These are phyloP conservation scores for Tachina lurida DNA, from an alignment of 2,888 invertebrate species.

Conservation along the genomic window DNA sequence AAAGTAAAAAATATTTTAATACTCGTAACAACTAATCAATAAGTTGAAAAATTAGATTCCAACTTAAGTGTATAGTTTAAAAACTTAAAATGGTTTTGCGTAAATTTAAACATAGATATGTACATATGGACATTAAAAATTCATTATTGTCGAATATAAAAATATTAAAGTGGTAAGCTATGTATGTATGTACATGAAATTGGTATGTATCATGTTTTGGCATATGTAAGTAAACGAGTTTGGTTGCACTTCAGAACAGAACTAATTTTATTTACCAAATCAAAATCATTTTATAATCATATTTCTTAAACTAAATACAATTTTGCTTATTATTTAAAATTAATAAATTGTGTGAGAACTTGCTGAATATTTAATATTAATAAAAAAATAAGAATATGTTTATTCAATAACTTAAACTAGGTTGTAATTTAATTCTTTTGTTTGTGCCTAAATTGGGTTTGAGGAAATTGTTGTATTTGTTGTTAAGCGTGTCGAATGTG, in stretches of 20 bases:
- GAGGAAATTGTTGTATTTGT: background rate
- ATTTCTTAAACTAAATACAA: conserved; percentile 3
- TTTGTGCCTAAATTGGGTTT: conserved; percentile 4
- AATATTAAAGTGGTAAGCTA: no score
- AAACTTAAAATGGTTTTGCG: no score
- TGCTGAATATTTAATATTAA: conserved; percentile 4
- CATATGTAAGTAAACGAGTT: conserved; percentile 7
- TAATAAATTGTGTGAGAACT: background rate
- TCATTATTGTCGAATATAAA: no score
- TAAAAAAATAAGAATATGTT: conserved; percentile 2
- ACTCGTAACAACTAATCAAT: no score
- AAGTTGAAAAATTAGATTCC: no score
- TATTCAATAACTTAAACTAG: conserved; percentile 3
- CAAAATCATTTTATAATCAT: background rate
- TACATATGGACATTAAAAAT: no score
- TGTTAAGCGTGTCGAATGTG: conserved; percentile 17
- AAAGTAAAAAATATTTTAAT: no score
- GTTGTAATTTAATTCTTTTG: conserved; percentile 11
- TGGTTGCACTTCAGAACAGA: conserved; percentile 21
- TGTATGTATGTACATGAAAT: no score
- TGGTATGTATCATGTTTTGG: no score
- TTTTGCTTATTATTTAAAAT: conserved; percentile 18
- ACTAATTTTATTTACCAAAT: background rate
- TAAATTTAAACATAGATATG: no score
- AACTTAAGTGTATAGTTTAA: no score